A percentile compares a stretch with the other conserved stretches of the same genome.
phyloP scores from a whole-genome alignment of 2,888 invertebrate species.

The Byasa hedistus region DNA sequence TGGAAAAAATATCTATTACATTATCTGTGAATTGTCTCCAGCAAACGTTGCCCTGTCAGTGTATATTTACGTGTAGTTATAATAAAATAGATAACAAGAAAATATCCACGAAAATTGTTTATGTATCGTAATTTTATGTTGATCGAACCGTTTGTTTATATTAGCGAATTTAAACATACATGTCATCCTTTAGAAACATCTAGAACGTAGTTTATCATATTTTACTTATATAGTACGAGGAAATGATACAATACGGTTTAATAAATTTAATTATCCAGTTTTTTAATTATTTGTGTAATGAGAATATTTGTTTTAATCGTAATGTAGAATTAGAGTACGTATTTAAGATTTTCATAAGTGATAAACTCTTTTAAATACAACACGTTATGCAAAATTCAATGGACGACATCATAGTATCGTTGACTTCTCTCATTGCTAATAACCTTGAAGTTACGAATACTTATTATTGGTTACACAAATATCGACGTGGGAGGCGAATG shows the following conservation, averaged over 20 bases:
- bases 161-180: no score
- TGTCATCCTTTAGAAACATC: no score
- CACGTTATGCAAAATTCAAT: not conserved
- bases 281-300: not conserved
- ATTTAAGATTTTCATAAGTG: not conserved
- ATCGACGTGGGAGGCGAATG: slow-evolving; percentile 31
- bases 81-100: no score
- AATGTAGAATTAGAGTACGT: not conserved
- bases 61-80: no score
- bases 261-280: not conserved
- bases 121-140: no score
- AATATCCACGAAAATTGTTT: no score
- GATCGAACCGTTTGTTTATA: no score
- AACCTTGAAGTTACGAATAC: slow-evolving; percentile 25
- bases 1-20: not conserved
- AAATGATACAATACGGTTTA: not conserved
- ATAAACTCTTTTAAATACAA: not conserved
- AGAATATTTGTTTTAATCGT: not conserved
- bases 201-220: no score
- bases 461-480: slow-evolving; percentile 28
- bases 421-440: slow-evolving; percentile 17
- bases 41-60: no score
- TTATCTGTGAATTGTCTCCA: not conserved
- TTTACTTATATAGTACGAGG: no score
- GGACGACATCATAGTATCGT: not conserved